Percentiles rank a stretch among this genome's conserved stretches.
Conservation (phyloP, 2,113 vertebrate species). For the Pachyramphus minor region DNA sequence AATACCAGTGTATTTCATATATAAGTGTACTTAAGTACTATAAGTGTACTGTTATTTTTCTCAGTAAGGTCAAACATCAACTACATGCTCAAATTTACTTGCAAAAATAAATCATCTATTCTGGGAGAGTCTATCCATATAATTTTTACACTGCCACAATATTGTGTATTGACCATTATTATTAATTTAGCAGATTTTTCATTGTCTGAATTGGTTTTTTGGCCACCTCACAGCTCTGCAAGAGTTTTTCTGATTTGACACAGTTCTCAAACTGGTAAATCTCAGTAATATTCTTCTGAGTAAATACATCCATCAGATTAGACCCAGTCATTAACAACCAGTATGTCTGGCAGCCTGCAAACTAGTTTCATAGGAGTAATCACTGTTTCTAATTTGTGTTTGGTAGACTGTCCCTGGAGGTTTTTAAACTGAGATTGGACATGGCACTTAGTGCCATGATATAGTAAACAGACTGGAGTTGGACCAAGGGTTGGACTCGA, state of each 20-base stretch:
- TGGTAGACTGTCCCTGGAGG: too few species aligned
- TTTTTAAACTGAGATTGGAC: too few species aligned
- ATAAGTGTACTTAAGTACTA: too few species aligned
- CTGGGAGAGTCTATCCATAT: background rate
- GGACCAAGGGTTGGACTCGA: too few species aligned
- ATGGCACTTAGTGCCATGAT: too few species aligned
- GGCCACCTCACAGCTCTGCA: background rate
- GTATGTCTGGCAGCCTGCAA: background rate
- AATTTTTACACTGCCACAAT: background rate
- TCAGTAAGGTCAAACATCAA: background rate
- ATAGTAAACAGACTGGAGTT: too few species aligned
- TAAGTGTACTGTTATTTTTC: background rate
- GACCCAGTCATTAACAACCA: background rate
- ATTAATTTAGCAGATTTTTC: constrained; percentile 20
- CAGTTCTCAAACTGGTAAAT: constrained; percentile 11
- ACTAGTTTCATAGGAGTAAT: background rate
- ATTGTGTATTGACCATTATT: background rate
- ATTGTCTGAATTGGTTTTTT: constrained; percentile 53
- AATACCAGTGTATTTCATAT: too few species aligned
- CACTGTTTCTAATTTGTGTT: background rate
- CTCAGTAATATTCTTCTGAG: constrained; percentile 20
- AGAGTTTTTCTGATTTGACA: background rate
- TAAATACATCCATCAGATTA: constrained; percentile 42
- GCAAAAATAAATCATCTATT: background rate
- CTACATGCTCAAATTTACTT: background rate